A percentile compares a stretch with the other conserved stretches of the same genome.
Evolutionary conservation across 2,888 invertebrate genomes (phyloP).

Genomic region (Melieria picta): DNA sequence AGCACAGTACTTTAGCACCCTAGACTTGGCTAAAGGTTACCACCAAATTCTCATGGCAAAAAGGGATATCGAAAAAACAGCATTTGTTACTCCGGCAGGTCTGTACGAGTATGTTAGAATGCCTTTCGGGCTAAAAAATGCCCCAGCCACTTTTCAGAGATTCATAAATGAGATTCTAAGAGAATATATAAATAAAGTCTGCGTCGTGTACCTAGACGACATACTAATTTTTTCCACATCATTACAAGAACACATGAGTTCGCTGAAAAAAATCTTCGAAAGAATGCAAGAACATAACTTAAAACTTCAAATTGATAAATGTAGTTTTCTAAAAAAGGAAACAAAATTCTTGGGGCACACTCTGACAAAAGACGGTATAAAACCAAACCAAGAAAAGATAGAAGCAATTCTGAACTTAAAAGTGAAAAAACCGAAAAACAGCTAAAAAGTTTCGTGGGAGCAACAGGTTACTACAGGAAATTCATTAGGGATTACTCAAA

Average conservation of each 20-base stretch:
- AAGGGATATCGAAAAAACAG: too few relatives aligned
- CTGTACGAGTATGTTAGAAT: too few relatives aligned
- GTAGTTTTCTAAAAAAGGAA: too few relatives aligned
- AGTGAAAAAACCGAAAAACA: constrained; percentile 28
- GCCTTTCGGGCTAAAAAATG: too few relatives aligned
- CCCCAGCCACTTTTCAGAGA: too few relatives aligned
- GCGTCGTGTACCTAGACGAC: constrained; percentile 10
- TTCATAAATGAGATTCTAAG: too few relatives aligned
- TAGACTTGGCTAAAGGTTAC: too few relatives aligned
- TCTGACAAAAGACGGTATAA: background rate
- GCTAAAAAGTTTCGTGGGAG: constrained; percentile 37
- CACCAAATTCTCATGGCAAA: too few relatives aligned
- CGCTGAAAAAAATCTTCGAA: background rate
- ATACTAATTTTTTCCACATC: constrained; percentile 40
- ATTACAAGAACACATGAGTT: constrained; percentile 29
- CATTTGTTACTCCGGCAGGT: too few relatives aligned
- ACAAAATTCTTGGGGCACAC: too few relatives aligned
- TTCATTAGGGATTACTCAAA: constrained; percentile 37
- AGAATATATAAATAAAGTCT: background rate
- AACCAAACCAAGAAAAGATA: too few relatives aligned
- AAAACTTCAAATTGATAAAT: constrained; percentile 24
- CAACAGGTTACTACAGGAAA: constrained; percentile 36
- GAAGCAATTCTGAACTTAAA: background rate
- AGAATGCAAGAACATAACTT: constrained; percentile 8
- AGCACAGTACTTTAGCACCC: too few relatives aligned